Evolutionary conservation across 2,888 invertebrate genomes (phyloP).

Genomic region (Cacoxenus indagator): DNA sequence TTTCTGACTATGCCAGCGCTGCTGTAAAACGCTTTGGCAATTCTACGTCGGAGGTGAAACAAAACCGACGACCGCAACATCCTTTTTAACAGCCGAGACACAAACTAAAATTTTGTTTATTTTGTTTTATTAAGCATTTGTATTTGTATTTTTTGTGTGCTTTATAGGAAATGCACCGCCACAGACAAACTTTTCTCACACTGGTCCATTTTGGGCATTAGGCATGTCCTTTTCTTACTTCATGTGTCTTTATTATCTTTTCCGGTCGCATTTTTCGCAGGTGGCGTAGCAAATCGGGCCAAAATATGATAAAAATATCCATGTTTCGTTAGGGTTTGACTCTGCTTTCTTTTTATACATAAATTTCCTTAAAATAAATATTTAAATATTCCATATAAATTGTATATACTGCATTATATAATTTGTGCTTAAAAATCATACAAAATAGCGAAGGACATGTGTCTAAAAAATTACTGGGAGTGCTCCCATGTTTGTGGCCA

Average conservation of each 20-base stretch:
- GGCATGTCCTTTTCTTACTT: background rate
- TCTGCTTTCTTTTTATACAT: too few relatives aligned
- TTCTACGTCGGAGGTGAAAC: background rate
- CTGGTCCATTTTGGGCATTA: background rate
- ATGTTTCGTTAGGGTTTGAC: too few relatives aligned
- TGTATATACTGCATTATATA: too few relatives aligned
- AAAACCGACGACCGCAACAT: constrained; percentile 16
- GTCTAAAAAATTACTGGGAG: too few relatives aligned
- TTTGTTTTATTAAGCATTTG: constrained; percentile 2
- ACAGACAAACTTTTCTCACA: constrained; percentile 4
- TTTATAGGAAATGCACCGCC: constrained; percentile 12
- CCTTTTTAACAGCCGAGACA: background rate
- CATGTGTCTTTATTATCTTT: constrained; percentile 1
- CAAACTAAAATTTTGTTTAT: constrained; percentile 11
- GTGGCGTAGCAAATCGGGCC: too few relatives aligned
- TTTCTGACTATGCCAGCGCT: background rate
- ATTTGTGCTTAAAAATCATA: too few relatives aligned
- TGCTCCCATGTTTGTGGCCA: background rate
- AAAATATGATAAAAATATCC: too few relatives aligned
- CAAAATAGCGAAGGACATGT: too few relatives aligned
- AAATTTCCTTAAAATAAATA: too few relatives aligned
- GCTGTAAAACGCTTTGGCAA: background rate
- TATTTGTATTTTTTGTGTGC: background rate
- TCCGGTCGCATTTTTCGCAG: too few relatives aligned
- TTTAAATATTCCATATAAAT: background rate